Percentiles rank a stretch among this genome's conserved stretches.
Conservation (phyloP, 2,888 invertebrate species). For the Cepaea hortensis region DNA sequence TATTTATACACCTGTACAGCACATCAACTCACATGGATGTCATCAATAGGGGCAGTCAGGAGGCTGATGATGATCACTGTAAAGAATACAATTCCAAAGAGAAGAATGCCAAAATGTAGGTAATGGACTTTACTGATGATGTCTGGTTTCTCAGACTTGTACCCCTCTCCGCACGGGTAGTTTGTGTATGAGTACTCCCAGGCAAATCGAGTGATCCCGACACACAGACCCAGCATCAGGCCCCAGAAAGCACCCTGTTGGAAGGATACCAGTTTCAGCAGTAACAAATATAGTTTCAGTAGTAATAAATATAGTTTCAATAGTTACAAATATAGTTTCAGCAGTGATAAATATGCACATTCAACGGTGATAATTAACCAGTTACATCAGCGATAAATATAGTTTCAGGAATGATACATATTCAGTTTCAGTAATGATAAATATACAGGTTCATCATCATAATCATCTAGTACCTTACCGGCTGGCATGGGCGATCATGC, state of each 20-base stretch:
- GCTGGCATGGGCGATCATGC: no score
- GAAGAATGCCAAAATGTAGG: slow-evolving; percentile 79
- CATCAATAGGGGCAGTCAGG: slow-evolving; percentile 77
- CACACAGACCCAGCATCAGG: slow-evolving; percentile 78
- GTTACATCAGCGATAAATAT: neutral
- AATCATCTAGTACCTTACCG: no score
- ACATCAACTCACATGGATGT: slow-evolving; percentile 74
- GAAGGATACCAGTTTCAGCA: neutral
- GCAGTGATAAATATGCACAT: neutral
- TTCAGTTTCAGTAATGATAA: no score
- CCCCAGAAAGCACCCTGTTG: slow-evolving; percentile 79
- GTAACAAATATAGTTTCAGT: neutral
- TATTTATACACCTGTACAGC: neutral
- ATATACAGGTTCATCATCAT: no score
- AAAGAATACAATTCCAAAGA: slow-evolving; percentile 77
- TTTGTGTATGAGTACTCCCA: slow-evolving; percentile 78
- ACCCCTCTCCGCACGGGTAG: slow-evolving; percentile 43
- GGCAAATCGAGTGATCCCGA: slow-evolving; percentile 78
- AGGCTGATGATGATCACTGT: slow-evolving; percentile 77
- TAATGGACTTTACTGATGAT: slow-evolving; percentile 75
- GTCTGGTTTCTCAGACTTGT: slow-evolving; percentile 55
- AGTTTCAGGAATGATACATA: no score
- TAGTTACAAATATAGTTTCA: neutral
- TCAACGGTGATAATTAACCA: neutral
- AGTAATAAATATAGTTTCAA: neutral